Evolutionary conservation across 2,888 invertebrate genomes (phyloP).

Genomic region (Zelleria hepariella): DNA sequence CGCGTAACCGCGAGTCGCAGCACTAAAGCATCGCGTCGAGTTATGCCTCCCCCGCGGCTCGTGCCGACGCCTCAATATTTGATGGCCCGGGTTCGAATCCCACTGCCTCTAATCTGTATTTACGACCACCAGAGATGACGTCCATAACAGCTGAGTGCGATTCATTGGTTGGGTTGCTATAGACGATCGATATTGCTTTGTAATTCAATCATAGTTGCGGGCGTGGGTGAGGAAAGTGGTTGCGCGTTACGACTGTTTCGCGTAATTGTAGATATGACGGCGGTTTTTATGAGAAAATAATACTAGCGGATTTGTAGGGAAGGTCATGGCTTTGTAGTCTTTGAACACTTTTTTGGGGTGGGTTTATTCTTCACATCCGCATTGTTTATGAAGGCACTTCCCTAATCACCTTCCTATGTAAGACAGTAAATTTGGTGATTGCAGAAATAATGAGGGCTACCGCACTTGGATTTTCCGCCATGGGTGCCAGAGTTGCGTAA

Average conservation of each 20-base stretch:
- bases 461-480: no score
- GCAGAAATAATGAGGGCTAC: no score
- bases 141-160: neutral
- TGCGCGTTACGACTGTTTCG: no score
- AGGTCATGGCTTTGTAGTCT: no score
- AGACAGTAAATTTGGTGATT: no score
- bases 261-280: neutral
- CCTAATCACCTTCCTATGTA: no score
- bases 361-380: no score
- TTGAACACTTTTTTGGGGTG: no score
- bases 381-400: no score
- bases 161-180: neutral
- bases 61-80: conserved; percentile 53
- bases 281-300: neutral
- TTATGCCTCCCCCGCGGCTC: conserved; percentile 49
- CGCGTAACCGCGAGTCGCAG: conserved; percentile 16
- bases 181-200: neutral
- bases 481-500: no score
- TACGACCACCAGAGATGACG: conserved; percentile 2
- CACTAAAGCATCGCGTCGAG: conserved; percentile 36
- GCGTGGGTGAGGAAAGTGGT: no score
- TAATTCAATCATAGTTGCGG: neutral
- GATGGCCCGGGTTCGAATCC: conserved; percentile 26
- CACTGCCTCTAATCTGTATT: conserved; percentile 8
- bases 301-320: neutral